Conservation (phyloP, 2,888 invertebrate species). For the Itoplectis maculator region DNA sequence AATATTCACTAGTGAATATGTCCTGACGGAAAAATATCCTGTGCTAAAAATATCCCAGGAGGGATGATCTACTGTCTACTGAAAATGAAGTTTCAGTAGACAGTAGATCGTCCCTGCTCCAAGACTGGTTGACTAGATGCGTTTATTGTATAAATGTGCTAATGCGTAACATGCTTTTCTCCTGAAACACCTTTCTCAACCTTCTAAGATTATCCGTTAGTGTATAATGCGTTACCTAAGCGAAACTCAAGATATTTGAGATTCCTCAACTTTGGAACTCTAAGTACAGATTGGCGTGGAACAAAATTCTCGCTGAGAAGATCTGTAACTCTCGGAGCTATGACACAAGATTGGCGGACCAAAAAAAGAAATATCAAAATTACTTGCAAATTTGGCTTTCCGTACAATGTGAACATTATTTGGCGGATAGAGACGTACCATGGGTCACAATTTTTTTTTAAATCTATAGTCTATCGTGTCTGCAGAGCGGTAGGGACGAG, state of each 20-base stretch:
- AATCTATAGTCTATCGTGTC: constrained; percentile 25
- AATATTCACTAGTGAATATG: too few species aligned
- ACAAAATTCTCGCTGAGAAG: background rate
- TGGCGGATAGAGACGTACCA: constrained; percentile 74
- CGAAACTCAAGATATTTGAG: background rate
- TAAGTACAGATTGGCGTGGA: background rate
- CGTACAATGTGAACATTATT: constrained; percentile 7
- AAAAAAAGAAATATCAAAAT: background rate
- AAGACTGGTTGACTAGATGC: background rate
- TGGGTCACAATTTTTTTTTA: constrained; percentile 40
- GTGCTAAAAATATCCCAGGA: too few species aligned
- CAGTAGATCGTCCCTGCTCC: background rate
- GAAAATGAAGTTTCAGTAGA: too few species aligned
- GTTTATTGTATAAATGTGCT: background rate
- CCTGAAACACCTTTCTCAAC: background rate
- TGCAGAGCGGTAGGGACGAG: constrained; percentile 69
- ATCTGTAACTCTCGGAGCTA: background rate
- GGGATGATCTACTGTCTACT: too few species aligned
- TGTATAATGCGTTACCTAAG: background rate
- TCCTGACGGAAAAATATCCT: too few species aligned
- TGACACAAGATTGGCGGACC: background rate
- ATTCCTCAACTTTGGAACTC: background rate
- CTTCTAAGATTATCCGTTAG: background rate
- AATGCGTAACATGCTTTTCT: background rate
- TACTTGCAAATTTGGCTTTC: background rate